Evolutionary conservation across 2,113 vertebrate species (phyloP), one percentile per base, ranked within the genome.

Genomic region (Pitta sordida): DNA sequence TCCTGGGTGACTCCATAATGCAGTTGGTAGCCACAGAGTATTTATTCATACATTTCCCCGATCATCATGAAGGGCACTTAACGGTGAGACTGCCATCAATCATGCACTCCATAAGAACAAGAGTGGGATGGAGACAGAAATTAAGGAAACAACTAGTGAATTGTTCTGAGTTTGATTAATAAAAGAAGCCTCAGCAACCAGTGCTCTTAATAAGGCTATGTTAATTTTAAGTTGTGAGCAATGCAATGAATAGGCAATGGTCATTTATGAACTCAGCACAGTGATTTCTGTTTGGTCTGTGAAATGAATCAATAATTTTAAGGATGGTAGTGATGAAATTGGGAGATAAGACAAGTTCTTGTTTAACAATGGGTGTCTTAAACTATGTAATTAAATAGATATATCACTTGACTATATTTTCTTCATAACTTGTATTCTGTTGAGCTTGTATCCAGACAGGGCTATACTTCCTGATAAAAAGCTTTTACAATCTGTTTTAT

Each of bases 1-100:
- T 99, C 96, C 97, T 99, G 90, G 99, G 99, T 79, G 99, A 99
- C 97, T 99, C 99, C 36, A 99, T 99, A 97, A 99, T 99, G 99
- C 99, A 99, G 93, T 97, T 99, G 91, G 99, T 99, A 82, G 99
- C 99, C 87, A 99, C 99, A 2, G 99, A 99, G 85, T 99, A 99
- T 96, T 98, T 99, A 95, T 99, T 99, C 97, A 99, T 99, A 97
- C 99, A 99, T 97, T 99, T 99, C 92, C 99, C 99, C 0, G 99
- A 99, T 97, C 99, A 99, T 97, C 99, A 99, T 20, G 99, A 99
- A 97, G 99, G 99, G 93, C 99, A 99, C 96, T 97, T 99, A 95
- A 99, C 99, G 78, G 99, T 99, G 96, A 99, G 98, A 86, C 37
- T 82, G 59, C 73, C 69, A 94, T 95, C 86, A 88, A 5, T 95